Conservation (phyloP, 2,113 vertebrate species). For the Machaerirhynchus nigripectus region DNA sequence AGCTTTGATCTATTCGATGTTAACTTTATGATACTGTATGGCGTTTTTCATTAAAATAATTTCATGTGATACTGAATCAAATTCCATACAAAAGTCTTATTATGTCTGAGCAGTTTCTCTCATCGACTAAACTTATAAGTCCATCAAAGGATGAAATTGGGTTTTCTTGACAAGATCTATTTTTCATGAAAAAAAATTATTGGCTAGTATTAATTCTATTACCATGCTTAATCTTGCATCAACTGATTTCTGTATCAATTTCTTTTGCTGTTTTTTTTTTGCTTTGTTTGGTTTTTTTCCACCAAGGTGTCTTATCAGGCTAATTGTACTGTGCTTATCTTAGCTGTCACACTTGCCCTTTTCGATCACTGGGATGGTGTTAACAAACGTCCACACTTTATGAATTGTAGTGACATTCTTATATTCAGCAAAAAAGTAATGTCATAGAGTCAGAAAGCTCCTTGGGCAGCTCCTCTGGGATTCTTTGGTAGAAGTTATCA, state of each 20-base stretch:
- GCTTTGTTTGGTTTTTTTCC: background rate
- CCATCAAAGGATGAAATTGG: slow-evolving; percentile 31
- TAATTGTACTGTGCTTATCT: background rate
- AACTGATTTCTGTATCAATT: background rate
- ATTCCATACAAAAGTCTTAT: background rate
- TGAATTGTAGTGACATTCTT: background rate
- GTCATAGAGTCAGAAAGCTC: background rate
- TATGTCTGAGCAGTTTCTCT: background rate
- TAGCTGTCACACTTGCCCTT: background rate
- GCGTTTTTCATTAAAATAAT: background rate
- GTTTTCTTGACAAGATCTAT: slow-evolving; percentile 28
- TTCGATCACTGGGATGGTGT: background rate
- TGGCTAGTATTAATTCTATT: slow-evolving; percentile 5
- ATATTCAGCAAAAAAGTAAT: background rate
- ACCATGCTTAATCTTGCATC: background rate
- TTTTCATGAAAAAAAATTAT: background rate
- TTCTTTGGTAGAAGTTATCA: background rate
- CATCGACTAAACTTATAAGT: background rate
- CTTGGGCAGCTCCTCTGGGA: background rate
- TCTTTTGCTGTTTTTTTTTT: background rate
- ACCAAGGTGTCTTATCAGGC: background rate
- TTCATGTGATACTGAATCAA: background rate
- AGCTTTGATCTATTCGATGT: background rate
- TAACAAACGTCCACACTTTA: background rate
- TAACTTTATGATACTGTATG: background rate